Base-by-base conservation (phyloP, 2,888 invertebrate genomes). In the Lampropteryx suffumata region DNA sequence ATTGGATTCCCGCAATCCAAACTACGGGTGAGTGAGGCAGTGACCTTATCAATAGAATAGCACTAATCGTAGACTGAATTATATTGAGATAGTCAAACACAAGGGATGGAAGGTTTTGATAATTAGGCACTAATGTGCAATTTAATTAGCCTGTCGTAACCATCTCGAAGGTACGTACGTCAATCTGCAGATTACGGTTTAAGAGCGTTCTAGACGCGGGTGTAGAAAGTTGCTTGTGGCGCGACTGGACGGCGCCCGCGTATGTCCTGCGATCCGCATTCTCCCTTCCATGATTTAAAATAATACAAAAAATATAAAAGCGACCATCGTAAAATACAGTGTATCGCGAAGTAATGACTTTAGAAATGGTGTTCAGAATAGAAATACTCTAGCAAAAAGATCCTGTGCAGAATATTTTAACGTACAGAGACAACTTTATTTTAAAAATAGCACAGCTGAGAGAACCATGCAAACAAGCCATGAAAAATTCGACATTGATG, bases 171-270 rank as follows among this genome's bases (percentile, higher is more conserved):
- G 84, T 84, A 80, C 84, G 84, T 84, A 80, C 84, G 86, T 88
- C 89, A 88, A 88, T 86, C 87, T 77, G 77, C 79, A 80, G 88
- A 89, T 89, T 89, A 87, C 87, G 73, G 88, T 85, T 84, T 86
- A 87, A 85, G 79, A 84, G 76, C 76, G 84, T 76, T 90, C 84
- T 89, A 89, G 87, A 89, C 86, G 81, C 79, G 73, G 79, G 72
- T 77, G 90, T 90, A 90, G 90, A 90, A 90, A 90, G 90, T 89
- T 86, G 86, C 76, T 87, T 80, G 88, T 70, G 89, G 79, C 89
- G 89, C 89, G 89, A 87, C 90, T 81, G 69, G 57, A 65, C 76
- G 90, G 90, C 90, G 90, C 90, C 90, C 77, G 76, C 69, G 73
- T 67, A 70, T 79, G 86, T 90, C 90, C 90, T 88, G 89, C 84